Evolutionary conservation across 2,888 invertebrate genomes (phyloP), one percentile per base, ranked within the genome.

Genomic region (Trichogramma evanescens): DNA sequence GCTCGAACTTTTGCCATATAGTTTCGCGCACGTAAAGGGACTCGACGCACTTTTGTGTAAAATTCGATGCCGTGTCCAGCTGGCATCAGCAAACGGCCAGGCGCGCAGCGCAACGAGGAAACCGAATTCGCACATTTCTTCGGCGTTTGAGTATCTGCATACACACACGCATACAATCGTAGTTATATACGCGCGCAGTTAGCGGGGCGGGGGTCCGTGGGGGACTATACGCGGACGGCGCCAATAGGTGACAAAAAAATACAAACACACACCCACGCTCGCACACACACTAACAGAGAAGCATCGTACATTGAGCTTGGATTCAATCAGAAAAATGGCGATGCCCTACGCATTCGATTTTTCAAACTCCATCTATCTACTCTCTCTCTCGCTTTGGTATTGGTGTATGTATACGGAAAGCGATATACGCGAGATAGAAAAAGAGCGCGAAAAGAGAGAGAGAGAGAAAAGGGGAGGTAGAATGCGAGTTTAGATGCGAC

Each of bases 321-420:
- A 75, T 75, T 75, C 73, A 75, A 75, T 75, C 74, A 74, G 74
- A 74, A 65, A 26, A 75, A 75, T 74, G 74, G 74, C 73, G 71
- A 73, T 73, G 73, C 72, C 72, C 71, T 59, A 50, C 58, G 64
- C 61, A 65, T 68, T 69, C 65, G 66, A 68, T 67, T 69, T 68
- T 68, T 68, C 66, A 65, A 67, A 66, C 67, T 65, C 50, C 38
- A 57, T 56, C 44, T 44, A 54, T 49, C 53, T 48, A 58, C 41
- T 64, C 65, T 65, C 58, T 63, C 9, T 46, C 54, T 42, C 43
- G 7, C 49, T 26, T 43, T 26, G 26, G 26, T 26, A 26, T 26
- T 26, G 26, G 26, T 26, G 26, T 26, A 26, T 26, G 26, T 26
- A 26, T 26, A 26, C 26, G 26, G 26, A 26, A 26, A 26, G 26